Evolutionary conservation across 2,113 vertebrate genomes (phyloP).

Genomic region (Dasyurus viverrinus): DNA sequence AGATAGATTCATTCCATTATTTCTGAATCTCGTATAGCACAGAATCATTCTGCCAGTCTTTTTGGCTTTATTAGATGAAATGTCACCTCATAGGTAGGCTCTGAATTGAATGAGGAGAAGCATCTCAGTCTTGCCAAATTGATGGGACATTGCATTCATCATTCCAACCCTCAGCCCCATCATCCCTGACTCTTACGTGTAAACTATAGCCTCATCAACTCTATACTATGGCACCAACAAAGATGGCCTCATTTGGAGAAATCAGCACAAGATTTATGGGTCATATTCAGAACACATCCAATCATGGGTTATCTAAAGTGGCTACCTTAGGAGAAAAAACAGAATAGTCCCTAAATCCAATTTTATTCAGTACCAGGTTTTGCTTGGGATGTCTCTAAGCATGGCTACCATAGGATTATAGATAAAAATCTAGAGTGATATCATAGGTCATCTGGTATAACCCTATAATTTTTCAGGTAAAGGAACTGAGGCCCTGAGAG

Average conservation of each 20-base stretch:
- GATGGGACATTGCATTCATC: background rate
- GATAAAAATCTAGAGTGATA: background rate
- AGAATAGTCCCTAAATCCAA: background rate
- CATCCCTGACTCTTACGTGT: background rate
- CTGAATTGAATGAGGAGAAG: background rate
- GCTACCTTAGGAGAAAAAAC: background rate
- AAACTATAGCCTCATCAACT: background rate
- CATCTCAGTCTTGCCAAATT: background rate
- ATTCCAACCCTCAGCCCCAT: background rate
- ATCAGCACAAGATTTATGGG: too few relatives aligned
- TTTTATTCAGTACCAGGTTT: background rate
- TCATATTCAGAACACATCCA: background rate
- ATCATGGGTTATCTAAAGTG: background rate
- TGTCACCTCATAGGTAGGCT: background rate
- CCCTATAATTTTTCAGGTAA: background rate
- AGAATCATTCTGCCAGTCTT: background rate
- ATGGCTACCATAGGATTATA: background rate
- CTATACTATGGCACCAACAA: background rate
- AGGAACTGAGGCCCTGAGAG: background rate
- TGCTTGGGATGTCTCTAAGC: background rate
- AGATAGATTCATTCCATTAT: conserved; percentile 1
- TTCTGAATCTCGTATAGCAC: background rate
- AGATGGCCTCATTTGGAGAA: background rate
- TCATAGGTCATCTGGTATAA: background rate
- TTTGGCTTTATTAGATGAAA: background rate